Percentiles rank a stretch among this genome's conserved stretches.
Conservation (phyloP, 2,113 vertebrate genomes). For the Pterocles gutturalis region DNA sequence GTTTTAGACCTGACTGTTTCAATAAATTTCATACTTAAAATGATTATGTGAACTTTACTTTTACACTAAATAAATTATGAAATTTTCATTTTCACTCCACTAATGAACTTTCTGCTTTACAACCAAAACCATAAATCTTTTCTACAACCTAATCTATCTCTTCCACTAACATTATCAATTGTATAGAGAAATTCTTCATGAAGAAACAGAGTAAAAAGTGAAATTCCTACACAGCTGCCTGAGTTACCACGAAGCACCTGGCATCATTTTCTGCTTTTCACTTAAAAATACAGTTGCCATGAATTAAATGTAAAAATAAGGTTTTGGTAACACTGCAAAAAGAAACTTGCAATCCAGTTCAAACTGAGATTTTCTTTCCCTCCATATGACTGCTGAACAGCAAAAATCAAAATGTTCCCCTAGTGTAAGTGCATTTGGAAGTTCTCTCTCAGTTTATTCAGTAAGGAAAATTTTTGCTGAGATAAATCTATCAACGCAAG, state of each 20-base stretch:
- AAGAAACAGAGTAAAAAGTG: background rate
- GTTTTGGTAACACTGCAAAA: background rate
- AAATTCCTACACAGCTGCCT: background rate
- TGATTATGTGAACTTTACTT: background rate
- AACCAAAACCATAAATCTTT: background rate
- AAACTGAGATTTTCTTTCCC: background rate
- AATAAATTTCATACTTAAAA: background rate
- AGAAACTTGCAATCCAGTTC: background rate
- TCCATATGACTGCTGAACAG: background rate
- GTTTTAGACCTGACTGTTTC: background rate
- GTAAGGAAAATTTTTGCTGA: background rate
- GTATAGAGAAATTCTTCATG: background rate
- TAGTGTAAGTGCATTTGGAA: background rate
- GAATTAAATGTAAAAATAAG: background rate
- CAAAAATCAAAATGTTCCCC: background rate
- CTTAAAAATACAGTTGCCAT: background rate
- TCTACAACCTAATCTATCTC: background rate
- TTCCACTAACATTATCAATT: background rate
- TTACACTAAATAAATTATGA: background rate
- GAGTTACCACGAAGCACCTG: background rate
- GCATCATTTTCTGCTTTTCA: background rate
- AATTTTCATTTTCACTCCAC: background rate
- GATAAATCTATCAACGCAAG: background rate
- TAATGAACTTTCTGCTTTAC: background rate
- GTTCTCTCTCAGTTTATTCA: background rate